Evolutionary conservation across 2,797 vertebrate genomes (phyloP).

Genomic region (Toxotes lorentzi): DNA sequence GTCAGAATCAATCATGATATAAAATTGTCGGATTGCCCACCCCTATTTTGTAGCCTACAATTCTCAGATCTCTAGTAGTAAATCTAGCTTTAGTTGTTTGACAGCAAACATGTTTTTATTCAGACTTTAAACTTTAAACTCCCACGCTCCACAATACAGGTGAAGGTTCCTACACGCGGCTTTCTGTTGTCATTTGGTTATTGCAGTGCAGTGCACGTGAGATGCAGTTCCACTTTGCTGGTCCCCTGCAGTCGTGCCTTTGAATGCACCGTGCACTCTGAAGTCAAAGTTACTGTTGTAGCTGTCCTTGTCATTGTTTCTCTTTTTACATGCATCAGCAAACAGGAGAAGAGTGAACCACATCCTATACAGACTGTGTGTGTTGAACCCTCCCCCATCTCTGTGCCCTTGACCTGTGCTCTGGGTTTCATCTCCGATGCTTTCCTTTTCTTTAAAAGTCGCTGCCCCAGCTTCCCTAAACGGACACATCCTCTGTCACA

Average conservation of each 20-base stretch:
- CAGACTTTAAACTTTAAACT: conserved; percentile 1
- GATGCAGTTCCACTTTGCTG: conserved; percentile 40
- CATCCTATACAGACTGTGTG: conserved; percentile 23
- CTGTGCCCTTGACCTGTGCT: conserved; percentile 27
- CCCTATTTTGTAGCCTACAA: not conserved
- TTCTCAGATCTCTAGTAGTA: not conserved
- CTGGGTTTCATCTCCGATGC: conserved; percentile 19
- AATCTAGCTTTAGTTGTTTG: not conserved
- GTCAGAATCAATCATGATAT: too few species aligned
- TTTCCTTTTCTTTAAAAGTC: conserved; percentile 42
- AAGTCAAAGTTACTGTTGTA: conserved; percentile 17
- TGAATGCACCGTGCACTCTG: not conserved
- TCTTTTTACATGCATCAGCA: conserved; percentile 16
- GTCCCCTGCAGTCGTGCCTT: not conserved
- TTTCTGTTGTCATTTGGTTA: not conserved
- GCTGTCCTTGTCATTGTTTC: conserved; percentile 15
- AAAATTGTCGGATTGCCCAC: too few species aligned
- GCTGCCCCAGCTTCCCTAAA: conserved; percentile 11
- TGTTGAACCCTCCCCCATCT: conserved; percentile 1
- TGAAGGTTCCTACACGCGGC: not conserved
- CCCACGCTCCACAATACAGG: not conserved
- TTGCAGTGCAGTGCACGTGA: not conserved
- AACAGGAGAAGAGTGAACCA: conserved; percentile 34
- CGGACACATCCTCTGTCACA: conserved; percentile 33
- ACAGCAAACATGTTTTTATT: not conserved